Percentiles rank a stretch among this genome's conserved stretches.
Evolutionary conservation across 2,888 invertebrate genomes (phyloP).

Genomic region (Spodoptera littoralis): DNA sequence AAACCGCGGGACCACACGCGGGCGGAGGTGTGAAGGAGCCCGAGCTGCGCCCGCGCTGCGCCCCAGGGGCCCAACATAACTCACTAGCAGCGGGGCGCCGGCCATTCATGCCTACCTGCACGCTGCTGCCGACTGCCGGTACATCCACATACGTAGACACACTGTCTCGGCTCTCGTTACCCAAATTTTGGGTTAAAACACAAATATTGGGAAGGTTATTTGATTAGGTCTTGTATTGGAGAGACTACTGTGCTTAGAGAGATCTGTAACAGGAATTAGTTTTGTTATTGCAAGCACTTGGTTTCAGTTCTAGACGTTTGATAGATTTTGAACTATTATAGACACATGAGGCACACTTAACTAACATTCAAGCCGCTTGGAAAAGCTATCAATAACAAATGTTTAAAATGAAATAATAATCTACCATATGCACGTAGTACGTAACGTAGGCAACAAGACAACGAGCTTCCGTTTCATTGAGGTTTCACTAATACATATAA

Average conservation of each 20-base stretch:
- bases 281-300: too few relatives aligned
- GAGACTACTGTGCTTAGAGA: not conserved
- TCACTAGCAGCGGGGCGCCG: slow-evolving; percentile 87
- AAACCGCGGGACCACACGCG: slow-evolving; percentile 88
- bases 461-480: slow-evolving; percentile 68
- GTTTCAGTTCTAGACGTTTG: too few relatives aligned
- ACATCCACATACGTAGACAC: slow-evolving; percentile 78
- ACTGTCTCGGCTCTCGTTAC: slow-evolving; percentile 76
- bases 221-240: slow-evolving; percentile 1
- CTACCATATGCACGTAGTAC: slow-evolving; percentile 21
- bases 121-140: slow-evolving; percentile 65
- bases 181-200: slow-evolving; percentile 43
- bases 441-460: slow-evolving; percentile 46
- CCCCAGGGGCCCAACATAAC: slow-evolving; percentile 86
- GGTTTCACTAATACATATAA: slow-evolving; percentile 73
- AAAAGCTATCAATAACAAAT: too few relatives aligned
- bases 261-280: not conserved
- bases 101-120: slow-evolving; percentile 86
- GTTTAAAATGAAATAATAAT: slow-evolving; percentile 14
- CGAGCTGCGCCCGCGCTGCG: slow-evolving; percentile 67
- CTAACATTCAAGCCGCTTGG: too few relatives aligned
- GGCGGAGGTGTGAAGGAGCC: slow-evolving; percentile 87
- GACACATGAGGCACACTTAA: too few relatives aligned
- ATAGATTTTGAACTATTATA: too few relatives aligned
- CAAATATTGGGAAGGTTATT: slow-evolving; percentile 15